Conservation (phyloP, 2,888 invertebrate species). For the Sphaerophoria rueppellii region DNA sequence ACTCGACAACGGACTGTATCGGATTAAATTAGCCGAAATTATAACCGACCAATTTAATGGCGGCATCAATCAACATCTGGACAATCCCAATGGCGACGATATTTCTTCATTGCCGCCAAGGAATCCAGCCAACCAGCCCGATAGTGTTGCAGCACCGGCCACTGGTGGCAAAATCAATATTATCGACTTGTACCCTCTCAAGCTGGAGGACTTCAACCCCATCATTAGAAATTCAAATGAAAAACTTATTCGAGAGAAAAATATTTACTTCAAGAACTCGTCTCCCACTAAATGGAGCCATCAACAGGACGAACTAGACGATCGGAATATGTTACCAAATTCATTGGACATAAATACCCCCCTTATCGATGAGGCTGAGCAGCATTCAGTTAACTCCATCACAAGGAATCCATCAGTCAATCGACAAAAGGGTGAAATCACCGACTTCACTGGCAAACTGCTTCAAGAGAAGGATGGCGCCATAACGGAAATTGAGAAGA, state of each 20-base stretch:
- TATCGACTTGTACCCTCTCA: slow-evolving; percentile 80
- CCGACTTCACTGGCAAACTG: slow-evolving; percentile 80
- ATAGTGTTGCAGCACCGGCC: slow-evolving; percentile 32
- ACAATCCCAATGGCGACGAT: slow-evolving; percentile 48
- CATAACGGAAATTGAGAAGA: slow-evolving; percentile 81
- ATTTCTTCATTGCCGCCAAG: slow-evolving; percentile 34
- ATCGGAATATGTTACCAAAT: slow-evolving; percentile 67
- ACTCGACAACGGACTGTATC: slow-evolving; percentile 78
- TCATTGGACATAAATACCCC: slow-evolving; percentile 62
- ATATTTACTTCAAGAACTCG: slow-evolving; percentile 69
- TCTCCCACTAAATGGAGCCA: slow-evolving; percentile 43
- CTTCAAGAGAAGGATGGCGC: slow-evolving; percentile 81
- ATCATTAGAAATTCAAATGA: slow-evolving; percentile 78
- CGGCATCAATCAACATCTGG: slow-evolving; percentile 62
- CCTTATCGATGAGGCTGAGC: neutral
- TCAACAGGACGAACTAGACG: slow-evolving; percentile 52
- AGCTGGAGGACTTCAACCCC: slow-evolving; percentile 79
- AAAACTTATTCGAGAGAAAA: slow-evolving; percentile 77
- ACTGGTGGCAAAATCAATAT: slow-evolving; percentile 79
- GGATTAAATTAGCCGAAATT: slow-evolving; percentile 79
- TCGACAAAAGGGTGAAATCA: slow-evolving; percentile 56
- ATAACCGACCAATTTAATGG: slow-evolving; percentile 77
- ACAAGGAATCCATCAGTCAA: slow-evolving; percentile 55
- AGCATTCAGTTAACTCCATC: slow-evolving; percentile 20
- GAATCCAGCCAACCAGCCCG: neutral